A percentile compares a stretch with the other conserved stretches of the same genome.
These are phyloP conservation scores for Mustelus asterias DNA, from an alignment of 2,113 vertebrate genomes.

Conservation along the genomic window DNA sequence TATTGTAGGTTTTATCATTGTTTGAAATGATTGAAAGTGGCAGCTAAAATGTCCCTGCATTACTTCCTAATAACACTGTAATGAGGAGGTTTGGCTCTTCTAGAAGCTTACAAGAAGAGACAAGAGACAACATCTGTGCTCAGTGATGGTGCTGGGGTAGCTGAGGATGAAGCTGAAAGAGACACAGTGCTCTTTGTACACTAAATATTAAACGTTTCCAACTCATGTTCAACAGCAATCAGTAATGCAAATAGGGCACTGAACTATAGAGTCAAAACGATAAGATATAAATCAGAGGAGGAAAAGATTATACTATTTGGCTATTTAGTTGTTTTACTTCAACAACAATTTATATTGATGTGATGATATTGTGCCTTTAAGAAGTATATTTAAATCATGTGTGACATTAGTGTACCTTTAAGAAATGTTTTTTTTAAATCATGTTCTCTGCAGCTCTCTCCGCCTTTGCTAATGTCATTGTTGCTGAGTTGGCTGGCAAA, in stretches of 20 bases:
- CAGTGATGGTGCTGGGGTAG: background rate
- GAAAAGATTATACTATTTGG: no score
- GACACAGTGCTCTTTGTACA: background rate
- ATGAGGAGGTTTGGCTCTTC: background rate
- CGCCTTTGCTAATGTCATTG: no score
- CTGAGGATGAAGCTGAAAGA: background rate
- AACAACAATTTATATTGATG: no score
- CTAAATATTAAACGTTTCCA: background rate
- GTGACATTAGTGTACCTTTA: no score
- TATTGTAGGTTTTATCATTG: background rate
- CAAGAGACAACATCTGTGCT: no score
- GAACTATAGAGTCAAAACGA: background rate
- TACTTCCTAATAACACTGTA: background rate
- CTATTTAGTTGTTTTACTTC: no score
- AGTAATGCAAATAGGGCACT: background rate
- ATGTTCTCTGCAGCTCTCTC: no score
- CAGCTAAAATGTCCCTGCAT: background rate
- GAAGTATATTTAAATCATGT: no score
- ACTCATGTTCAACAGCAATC: background rate
- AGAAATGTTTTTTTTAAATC: no score
- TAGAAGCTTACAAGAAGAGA: background rate
- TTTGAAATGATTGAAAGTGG: background rate
- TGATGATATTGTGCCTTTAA: no score
- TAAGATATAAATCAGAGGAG: background rate
- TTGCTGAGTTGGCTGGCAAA: no score